phyloP scores from a whole-genome alignment of 2,797 vertebrate genomes.

The Sebastes minor region DNA sequence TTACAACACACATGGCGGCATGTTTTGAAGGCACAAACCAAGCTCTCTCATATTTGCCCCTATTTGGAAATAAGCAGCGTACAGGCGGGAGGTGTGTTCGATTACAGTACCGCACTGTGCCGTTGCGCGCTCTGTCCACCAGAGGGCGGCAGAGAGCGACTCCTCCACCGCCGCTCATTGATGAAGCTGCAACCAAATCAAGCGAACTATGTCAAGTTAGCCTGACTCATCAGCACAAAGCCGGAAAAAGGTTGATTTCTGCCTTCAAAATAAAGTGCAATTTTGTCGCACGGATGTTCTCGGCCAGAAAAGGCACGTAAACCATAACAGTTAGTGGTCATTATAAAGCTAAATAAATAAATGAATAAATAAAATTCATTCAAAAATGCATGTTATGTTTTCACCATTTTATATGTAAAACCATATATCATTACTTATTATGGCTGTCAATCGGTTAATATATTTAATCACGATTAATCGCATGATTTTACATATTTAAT shows the following conservation, averaged over 20 bases:
- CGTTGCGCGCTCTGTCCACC: background rate
- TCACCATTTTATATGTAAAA: background rate
- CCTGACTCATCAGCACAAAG: fast-evolving
- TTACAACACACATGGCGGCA: background rate
- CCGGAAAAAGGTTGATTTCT: fast-evolving
- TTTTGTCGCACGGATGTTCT: background rate
- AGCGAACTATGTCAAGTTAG: slow-evolving; percentile 21
- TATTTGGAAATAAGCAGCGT: slow-evolving; percentile 73
- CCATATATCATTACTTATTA: no score
- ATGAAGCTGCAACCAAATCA: slow-evolving; percentile 1
- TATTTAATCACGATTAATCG: no score
- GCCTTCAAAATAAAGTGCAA: slow-evolving; percentile 14
- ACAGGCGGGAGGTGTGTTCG: slow-evolving; percentile 34
- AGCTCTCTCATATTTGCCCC: slow-evolving; percentile 73
- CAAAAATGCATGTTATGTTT: background rate
- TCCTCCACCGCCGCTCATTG: background rate
- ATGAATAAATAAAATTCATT: background rate
- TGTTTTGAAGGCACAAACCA: slow-evolving; percentile 52
- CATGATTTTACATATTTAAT: no score
- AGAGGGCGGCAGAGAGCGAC: slow-evolving; percentile 53
- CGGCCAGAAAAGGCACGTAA: background rate
- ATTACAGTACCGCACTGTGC: slow-evolving; percentile 42
- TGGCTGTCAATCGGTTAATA: no score
- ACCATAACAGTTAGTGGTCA: background rate
- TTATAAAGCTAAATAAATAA: background rate